Conservation (phyloP, 2,113 vertebrate species). For the Oriolus oriolus region DNA sequence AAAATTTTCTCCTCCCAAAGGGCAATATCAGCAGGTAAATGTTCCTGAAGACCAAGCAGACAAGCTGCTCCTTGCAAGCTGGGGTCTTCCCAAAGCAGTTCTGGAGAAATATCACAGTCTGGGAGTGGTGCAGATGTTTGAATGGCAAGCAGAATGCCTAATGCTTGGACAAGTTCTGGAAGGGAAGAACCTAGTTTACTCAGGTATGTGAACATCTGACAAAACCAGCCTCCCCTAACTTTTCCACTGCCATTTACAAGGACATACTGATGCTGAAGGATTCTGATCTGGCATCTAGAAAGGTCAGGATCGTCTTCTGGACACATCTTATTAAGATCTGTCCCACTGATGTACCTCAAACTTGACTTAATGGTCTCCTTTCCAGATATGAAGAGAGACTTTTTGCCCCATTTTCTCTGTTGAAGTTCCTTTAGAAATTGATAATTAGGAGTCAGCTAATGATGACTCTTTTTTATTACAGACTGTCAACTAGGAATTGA, state of each 20-base stretch:
- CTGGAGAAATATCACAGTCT: conserved; percentile 85
- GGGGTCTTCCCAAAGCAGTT: conserved; percentile 88
- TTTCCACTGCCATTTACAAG: neutral
- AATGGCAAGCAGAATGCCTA: conserved; percentile 97
- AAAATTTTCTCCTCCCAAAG: conserved; percentile 65
- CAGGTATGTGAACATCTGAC: conserved; percentile 75
- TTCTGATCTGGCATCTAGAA: neutral
- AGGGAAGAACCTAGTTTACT: conserved; percentile 92
- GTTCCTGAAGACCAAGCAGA: conserved; percentile 77
- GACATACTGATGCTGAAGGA: neutral
- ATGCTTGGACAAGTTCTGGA: conserved; percentile 85
- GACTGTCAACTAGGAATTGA: neutral
- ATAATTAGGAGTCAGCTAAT: neutral
- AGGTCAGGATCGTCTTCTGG: neutral
- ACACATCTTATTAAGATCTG: neutral
- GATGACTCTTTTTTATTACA: neutral
- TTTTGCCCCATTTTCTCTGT: neutral
- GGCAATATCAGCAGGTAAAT: conserved; percentile 65
- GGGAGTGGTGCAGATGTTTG: conserved; percentile 89
- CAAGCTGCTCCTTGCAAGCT: conserved; percentile 86
- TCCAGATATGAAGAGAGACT: neutral
- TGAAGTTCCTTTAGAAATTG: neutral
- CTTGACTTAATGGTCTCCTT: neutral
- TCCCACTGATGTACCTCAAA: neutral
- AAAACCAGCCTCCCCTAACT: neutral